A percentile compares a stretch with the other conserved stretches of the same genome.
These are phyloP conservation scores for Fabriciana adippe DNA, from an alignment of 2,888 invertebrate genomes.

Conservation along the genomic window DNA sequence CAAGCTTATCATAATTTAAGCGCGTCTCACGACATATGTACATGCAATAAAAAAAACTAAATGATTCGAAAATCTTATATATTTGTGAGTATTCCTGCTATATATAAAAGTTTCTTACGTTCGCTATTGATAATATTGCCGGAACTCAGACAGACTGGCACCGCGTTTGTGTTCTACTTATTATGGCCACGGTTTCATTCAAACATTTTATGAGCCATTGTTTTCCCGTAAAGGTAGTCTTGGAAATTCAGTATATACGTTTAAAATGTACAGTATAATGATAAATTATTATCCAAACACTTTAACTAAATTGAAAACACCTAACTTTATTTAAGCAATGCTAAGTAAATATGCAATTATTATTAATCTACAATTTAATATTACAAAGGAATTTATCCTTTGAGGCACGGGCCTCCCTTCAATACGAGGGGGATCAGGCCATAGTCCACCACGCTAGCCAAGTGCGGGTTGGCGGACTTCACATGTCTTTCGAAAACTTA, in stretches of 20 bases:
- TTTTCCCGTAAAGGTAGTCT: not conserved
- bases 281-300: too few relatives aligned
- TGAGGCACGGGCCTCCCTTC: too few relatives aligned
- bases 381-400: too few relatives aligned
- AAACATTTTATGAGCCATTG: constrained; percentile 4
- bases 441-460: too few relatives aligned
- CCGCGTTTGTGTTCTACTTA: constrained; percentile 2
- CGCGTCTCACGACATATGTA: not conserved
- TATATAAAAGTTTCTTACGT: constrained; percentile 4
- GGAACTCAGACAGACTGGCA: constrained; percentile 9
- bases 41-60: constrained; percentile 1
- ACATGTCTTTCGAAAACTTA: too few relatives aligned
- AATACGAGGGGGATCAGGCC: too few relatives aligned
- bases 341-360: too few relatives aligned
- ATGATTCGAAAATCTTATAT: not conserved
- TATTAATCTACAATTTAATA: too few relatives aligned
- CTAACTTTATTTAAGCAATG: too few relatives aligned
- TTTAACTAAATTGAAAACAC: too few relatives aligned
- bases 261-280: not conserved
- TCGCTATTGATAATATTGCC: constrained; percentile 5
- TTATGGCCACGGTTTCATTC: not conserved
- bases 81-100: constrained; percentile 1
- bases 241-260: not conserved
- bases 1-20: constrained; percentile 1
- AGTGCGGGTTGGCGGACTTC: too few relatives aligned